phyloP scores from a whole-genome alignment of 2,797 vertebrate genomes.

The Semotilus atromaculatus region DNA sequence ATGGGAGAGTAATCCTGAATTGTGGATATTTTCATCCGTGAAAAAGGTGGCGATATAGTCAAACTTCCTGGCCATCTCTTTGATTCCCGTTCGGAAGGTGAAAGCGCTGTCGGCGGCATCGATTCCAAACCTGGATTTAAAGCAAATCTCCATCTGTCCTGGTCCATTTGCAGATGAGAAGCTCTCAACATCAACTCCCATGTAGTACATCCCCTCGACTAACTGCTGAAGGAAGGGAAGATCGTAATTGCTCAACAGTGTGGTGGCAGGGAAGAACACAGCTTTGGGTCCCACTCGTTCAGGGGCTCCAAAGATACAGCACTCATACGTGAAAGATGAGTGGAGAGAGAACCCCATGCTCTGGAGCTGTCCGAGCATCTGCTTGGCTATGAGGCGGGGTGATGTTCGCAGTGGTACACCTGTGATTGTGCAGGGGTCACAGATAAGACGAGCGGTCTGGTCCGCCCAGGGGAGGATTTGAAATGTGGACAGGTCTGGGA shows the following conservation, averaged over 20 bases:
- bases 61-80: slow-evolving; percentile 92
- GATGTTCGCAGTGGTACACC: slow-evolving; percentile 87
- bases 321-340: slow-evolving; percentile 91
- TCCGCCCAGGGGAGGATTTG: slow-evolving; percentile 88
- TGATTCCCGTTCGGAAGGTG: slow-evolving; percentile 91
- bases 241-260: slow-evolving; percentile 87
- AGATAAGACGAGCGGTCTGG: slow-evolving; percentile 91
- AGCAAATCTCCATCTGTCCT: slow-evolving; percentile 91
- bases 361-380: slow-evolving; percentile 85
- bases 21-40: slow-evolving; percentile 85
- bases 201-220: slow-evolving; percentile 89
- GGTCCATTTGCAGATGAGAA: slow-evolving; percentile 89
- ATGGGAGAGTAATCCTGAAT: slow-evolving; percentile 87
- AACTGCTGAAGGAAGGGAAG: slow-evolving; percentile 92
- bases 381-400: slow-evolving; percentile 88
- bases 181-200: slow-evolving; percentile 90
- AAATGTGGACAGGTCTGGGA: slow-evolving; percentile 89
- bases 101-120: slow-evolving; percentile 89
- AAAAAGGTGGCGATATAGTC: slow-evolving; percentile 91
- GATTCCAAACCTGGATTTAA: slow-evolving; percentile 89
- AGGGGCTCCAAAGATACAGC: slow-evolving; percentile 86
- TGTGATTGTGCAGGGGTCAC: slow-evolving; percentile 87
- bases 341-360: slow-evolving; percentile 85
- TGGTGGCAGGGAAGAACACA: slow-evolving; percentile 88
- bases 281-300: slow-evolving; percentile 89